phyloP scores from a whole-genome alignment of 2,888 invertebrate species.

The Lithophane semibrunnea region DNA sequence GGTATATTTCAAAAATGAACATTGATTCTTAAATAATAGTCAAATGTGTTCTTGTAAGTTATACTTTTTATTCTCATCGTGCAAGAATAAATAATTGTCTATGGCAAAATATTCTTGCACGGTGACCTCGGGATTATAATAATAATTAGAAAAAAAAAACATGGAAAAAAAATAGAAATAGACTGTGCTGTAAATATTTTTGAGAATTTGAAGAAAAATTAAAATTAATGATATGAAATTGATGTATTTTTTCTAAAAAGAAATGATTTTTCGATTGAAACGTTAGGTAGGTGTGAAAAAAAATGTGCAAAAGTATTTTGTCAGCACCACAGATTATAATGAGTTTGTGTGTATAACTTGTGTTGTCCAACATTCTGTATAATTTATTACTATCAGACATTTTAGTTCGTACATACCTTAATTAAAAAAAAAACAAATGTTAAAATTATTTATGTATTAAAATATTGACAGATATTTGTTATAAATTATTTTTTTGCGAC shows the following conservation, averaged over 20 bases:
- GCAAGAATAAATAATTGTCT: constrained; percentile 43
- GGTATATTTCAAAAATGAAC: constrained; percentile 65
- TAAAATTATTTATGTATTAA: constrained; percentile 52
- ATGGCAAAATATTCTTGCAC: constrained; percentile 56
- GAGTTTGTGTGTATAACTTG: constrained; percentile 49
- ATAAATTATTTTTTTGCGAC: constrained; percentile 50
- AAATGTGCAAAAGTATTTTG: constrained; percentile 76
- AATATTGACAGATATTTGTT: constrained; percentile 59
- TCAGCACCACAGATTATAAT: constrained; percentile 72
- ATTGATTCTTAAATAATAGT: constrained; percentile 72
- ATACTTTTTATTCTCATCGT: constrained; percentile 51
- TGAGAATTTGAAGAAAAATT: constrained; percentile 69
- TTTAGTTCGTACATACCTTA: constrained; percentile 63
- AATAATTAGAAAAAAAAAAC: constrained; percentile 66
- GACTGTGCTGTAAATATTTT: constrained; percentile 81
- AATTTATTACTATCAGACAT: constrained; percentile 60
- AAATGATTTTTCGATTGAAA: constrained; percentile 72
- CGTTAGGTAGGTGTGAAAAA: constrained; percentile 69
- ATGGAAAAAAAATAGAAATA: constrained; percentile 73
- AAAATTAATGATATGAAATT: constrained; percentile 69
- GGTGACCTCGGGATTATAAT: constrained; percentile 58
- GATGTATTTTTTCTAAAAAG: constrained; percentile 81
- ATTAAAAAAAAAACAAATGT: constrained; percentile 40
- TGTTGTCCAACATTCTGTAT: constrained; percentile 53
- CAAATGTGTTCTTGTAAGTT: constrained; percentile 77